Conservation (phyloP, 2,797 vertebrate species). For the Bryconaethiops microstoma region DNA sequence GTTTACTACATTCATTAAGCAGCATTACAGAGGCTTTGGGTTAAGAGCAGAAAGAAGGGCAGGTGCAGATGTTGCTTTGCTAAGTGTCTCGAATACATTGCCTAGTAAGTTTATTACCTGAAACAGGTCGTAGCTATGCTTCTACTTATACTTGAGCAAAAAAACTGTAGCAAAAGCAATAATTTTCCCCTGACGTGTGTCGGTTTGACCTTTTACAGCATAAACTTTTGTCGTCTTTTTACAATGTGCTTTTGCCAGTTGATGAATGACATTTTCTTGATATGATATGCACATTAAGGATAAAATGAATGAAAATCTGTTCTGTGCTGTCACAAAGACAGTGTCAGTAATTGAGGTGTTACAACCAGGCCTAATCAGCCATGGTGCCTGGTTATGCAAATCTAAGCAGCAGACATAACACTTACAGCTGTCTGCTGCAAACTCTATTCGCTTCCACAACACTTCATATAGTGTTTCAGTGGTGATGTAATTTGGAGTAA, state of each 20-base stretch:
- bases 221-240: too few relatives aligned
- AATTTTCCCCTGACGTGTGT: too few relatives aligned
- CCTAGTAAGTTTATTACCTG: too few relatives aligned
- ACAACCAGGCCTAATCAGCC: constrained; percentile 41
- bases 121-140: too few relatives aligned
- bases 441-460: constrained; percentile 4
- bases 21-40: too few relatives aligned
- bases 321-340: not conserved
- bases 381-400: constrained; percentile 50
- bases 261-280: constrained; percentile 12
- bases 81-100: too few relatives aligned
- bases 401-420: constrained; percentile 31
- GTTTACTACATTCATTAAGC: too few relatives aligned
- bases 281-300: not conserved
- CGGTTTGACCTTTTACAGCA: too few relatives aligned
- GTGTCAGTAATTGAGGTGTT: constrained; percentile 11
- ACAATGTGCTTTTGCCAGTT: not conserved
- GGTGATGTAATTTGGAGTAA: not conserved
- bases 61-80: too few relatives aligned
- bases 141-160: too few relatives aligned
- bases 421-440: not conserved
- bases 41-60: too few relatives aligned
- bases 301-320: not conserved
- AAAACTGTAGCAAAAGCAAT: too few relatives aligned
- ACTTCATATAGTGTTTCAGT: not conserved